Base-by-base conservation (phyloP, 2,888 invertebrate species). In the Schizaphis graminum region DNA sequence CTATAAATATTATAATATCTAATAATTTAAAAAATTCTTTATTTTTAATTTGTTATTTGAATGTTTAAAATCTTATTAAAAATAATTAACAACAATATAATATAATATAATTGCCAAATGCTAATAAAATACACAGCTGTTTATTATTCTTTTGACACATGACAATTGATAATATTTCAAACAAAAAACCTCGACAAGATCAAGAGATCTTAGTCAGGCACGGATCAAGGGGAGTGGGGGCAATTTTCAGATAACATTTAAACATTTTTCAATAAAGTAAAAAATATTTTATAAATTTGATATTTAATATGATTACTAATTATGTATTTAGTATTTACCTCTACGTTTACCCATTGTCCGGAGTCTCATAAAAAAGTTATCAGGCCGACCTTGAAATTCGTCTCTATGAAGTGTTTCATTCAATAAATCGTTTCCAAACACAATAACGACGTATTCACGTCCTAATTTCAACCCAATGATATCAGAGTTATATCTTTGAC, bases 371-470 rank as follows among this genome's bases (percentile, higher is more conserved):
- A 97, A 97, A 95, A 97, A 97, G 94, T 96, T 97, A 95, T 97
- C 96, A 0, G 97, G 97, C 47, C 97, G 96, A 21, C 94, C 97
- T 94, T 97, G 97, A 95, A 96, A 97, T 47, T 97, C 97, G 94
- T 97, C 97, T 28, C 96, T 95, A 0, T 96, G 95, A 89, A 97
- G 96, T 3, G 97, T 96, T 94, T 96, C 96, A 28, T 96, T 96
- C 0, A 97, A 96, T 1, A 96, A 95, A 3, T 96, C 96, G 95
- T 96, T 96, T 0, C 97, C 96, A 49, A 96, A 96, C 3, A 97
- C 97, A 0, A 97, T 96, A 3, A 97, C 96, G 0, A 97, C 96
- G 16, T 96, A 95, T 89, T 96, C 96, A 8, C 95, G 95, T 1
- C 97, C 97, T 61, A 97, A 95, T 95, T 97, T 97, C 4, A 97